Evolutionary conservation across 2,113 vertebrate species (phyloP), one percentile per base, ranked within the genome.

Genomic region (Thalassarche chlororhynchos): DNA sequence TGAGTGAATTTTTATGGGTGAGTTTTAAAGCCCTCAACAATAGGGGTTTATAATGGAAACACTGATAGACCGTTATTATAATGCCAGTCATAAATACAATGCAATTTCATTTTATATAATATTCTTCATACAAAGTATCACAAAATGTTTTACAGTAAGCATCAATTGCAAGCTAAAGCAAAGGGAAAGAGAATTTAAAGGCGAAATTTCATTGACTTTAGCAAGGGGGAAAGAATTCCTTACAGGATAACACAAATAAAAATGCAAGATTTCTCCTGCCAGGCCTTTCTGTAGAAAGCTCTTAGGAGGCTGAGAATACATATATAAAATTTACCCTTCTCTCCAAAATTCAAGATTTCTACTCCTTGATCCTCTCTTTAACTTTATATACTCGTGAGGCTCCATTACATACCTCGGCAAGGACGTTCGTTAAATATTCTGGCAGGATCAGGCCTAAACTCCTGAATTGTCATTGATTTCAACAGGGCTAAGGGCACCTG

Each of bases 71-170:
- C 3, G 1, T 93, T 95, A 82, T 93, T 94, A 93, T 55, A 91
- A 88, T 61, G 36, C 71, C 5, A 21, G 94, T 90, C 89, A 90
- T 96, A 97, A 97, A 97, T 96, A 97, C 75, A 97, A 94, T 76
- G 80, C 65, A 94, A 96, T 95, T 97, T 97, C 49, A 92, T 91
- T 95, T 97, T 90, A 96, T 87, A 12, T 86, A 96, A 71, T 69
- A 78, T 94, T 87, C 89, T 94, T 96, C 79, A 94, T 89, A 91
- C 38, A 74, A 94, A 95, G 70, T 84, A 94, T 88, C 84, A 77
- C 94, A 95, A 92, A 96, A 91, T 90, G 34, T 82, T 96, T 95
- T 96, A 92, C 65, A 57, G 64, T 96, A 88, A 94, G 75, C 74
- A 96, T 93, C 93, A 93, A 68, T 32, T 89, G 75, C 89, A 94